A percentile compares a stretch with the other conserved stretches of the same genome.
Conservation (phyloP, 2,797 vertebrate genomes). For the Rhabdomys pumilio region DNA sequence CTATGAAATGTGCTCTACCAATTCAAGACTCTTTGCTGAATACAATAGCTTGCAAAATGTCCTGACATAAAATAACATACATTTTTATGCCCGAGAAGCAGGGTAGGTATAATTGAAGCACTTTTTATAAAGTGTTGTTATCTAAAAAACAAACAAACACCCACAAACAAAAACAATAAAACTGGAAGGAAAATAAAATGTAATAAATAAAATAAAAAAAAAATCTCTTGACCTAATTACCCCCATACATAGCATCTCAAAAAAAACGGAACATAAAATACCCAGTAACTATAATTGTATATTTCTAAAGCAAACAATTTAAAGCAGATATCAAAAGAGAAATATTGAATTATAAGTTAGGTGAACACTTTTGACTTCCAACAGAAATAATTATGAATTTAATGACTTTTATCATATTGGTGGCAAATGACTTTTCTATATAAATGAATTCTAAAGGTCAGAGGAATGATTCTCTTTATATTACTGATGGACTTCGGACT, state of each 20-base stretch:
- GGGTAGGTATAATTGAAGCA: neutral
- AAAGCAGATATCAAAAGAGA: neutral
- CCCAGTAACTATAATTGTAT: neutral
- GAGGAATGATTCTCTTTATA: slow-evolving; percentile 51
- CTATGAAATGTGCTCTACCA: slow-evolving; percentile 40
- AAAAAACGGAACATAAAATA: neutral
- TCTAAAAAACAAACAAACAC: slow-evolving; percentile 29
- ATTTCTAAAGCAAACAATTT: slow-evolving; percentile 41
- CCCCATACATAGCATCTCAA: slow-evolving; percentile 5
- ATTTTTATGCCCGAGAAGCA: slow-evolving; percentile 1
- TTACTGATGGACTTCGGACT: slow-evolving; percentile 12
- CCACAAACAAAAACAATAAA: neutral
- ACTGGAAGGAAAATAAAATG: slow-evolving; percentile 11
- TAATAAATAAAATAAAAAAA: neutral
- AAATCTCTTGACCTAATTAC: slow-evolving; percentile 32
- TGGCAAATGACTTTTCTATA: slow-evolving; percentile 27
- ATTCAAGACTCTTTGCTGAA: slow-evolving; percentile 48
- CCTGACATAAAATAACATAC: slow-evolving; percentile 22
- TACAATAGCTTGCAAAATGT: slow-evolving; percentile 43
- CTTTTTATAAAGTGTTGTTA: slow-evolving; percentile 59
- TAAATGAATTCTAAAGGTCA: slow-evolving; percentile 1
- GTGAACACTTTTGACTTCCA: slow-evolving; percentile 3
- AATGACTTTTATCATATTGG: neutral
- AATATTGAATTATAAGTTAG: neutral
- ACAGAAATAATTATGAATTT: slow-evolving; percentile 45